Evolutionary conservation across 2,113 vertebrate genomes (phyloP).

Genomic region (Amazona guildingii): DNA sequence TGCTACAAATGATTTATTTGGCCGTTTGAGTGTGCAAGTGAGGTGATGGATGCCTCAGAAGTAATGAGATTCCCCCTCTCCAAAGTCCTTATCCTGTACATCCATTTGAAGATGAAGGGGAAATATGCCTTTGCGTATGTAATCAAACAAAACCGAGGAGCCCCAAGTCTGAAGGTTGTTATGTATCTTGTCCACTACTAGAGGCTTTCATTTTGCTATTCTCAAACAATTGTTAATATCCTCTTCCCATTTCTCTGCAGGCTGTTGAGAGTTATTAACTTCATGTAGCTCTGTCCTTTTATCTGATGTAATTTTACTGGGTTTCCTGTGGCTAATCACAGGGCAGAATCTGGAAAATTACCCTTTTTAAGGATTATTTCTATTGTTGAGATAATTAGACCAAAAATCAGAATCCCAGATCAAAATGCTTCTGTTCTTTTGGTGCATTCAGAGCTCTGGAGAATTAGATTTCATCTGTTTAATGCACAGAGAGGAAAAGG

Average conservation of each 20-base stretch:
- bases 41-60: background rate
- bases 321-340: constrained; percentile 29
- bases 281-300: background rate
- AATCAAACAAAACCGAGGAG: background rate
- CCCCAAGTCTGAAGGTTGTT: background rate
- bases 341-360: background rate
- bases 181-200: background rate
- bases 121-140: background rate
- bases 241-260: constrained; percentile 6
- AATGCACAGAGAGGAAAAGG: background rate
- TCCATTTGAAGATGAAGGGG: background rate
- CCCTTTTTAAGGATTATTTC: background rate
- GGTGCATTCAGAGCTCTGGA: background rate
- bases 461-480: constrained; percentile 11
- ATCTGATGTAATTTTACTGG: background rate
- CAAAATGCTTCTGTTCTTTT: background rate
- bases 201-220: background rate
- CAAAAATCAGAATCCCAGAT: background rate
- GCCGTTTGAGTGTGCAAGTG: background rate
- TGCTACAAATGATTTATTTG: background rate
- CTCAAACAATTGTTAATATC: background rate
- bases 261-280: constrained; percentile 19
- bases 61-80: background rate
- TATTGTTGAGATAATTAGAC: background rate
- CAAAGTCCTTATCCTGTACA: background rate